Evolutionary conservation across 2,888 invertebrate species (phyloP).

Genomic region (Coronaproctus castanopsis): DNA sequence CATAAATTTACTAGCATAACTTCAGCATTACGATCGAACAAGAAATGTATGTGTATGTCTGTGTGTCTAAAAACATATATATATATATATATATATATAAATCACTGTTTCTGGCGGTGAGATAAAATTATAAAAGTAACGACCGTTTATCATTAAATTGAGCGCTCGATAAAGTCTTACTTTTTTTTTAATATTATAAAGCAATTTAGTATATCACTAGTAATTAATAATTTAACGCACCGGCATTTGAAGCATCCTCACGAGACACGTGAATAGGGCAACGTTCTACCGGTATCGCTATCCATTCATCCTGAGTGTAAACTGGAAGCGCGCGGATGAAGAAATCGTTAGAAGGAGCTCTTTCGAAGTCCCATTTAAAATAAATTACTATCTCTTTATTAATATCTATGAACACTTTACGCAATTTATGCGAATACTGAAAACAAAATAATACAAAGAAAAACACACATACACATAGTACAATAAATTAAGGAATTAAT

Average conservation of each 20-base stretch:
- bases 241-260: conserved; percentile 13
- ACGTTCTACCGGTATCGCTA: conserved; percentile 15
- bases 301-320: conserved; percentile 15
- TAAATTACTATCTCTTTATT: conserved; percentile 14
- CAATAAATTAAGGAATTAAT: neutral
- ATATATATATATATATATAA: too few species aligned
- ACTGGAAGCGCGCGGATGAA: conserved; percentile 16
- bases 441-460: neutral
- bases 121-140: too few species aligned
- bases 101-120: too few species aligned
- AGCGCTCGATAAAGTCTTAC: too few species aligned
- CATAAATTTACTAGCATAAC: too few species aligned
- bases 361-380: conserved; percentile 8
- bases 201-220: too few species aligned
- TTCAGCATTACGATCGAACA: too few species aligned
- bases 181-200: too few species aligned
- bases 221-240: too few species aligned
- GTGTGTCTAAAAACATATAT: too few species aligned
- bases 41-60: too few species aligned
- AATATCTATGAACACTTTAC: conserved; percentile 17
- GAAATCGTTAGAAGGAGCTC: conserved; percentile 2
- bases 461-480: neutral
- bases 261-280: conserved; percentile 15
- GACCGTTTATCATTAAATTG: too few species aligned
- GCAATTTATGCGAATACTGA: conserved; percentile 15